Conservation (phyloP, 1,140 invertebrate species). For the Scaptomyza hsui region DNA sequence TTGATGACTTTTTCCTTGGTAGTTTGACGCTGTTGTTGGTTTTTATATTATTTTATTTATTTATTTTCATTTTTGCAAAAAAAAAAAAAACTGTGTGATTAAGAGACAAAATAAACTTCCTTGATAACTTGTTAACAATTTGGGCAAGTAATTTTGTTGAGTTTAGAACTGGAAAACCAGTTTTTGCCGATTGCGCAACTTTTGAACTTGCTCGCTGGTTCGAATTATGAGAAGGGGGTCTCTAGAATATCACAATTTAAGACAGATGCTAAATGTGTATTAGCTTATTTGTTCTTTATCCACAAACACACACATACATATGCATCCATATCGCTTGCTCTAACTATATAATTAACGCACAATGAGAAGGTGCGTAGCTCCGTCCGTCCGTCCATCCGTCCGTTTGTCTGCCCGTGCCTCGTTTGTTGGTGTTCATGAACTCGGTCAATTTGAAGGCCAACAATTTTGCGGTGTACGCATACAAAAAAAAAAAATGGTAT, state of each 20-base stretch:
- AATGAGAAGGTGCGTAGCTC: constrained; percentile 74
- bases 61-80: constrained; percentile 12
- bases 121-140: constrained; percentile 81
- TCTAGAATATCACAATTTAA: constrained; percentile 30
- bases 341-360: constrained; percentile 78
- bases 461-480: constrained; percentile 77
- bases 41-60: constrained; percentile 35
- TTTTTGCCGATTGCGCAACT: constrained; percentile 61
- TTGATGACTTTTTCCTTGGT: constrained; percentile 74
- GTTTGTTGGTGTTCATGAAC: constrained; percentile 69
- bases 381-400: constrained; percentile 14
- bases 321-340: constrained; percentile 40
- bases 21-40: constrained; percentile 17
- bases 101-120: constrained; percentile 58
- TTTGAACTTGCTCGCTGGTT: constrained; percentile 46
- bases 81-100: constrained; percentile 16
- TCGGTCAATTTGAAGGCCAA: constrained; percentile 81
- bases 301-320: constrained; percentile 23
- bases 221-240: constrained; percentile 18
- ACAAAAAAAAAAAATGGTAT: constrained; percentile 60
- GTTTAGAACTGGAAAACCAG: constrained; percentile 72
- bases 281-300: constrained; percentile 51
- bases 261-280: constrained; percentile 31
- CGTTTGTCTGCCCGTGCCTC: constrained; percentile 26
- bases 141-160: constrained; percentile 63